Conservation (phyloP, 1,140 invertebrate genomes). For the Aleiodes sp. region DNA sequence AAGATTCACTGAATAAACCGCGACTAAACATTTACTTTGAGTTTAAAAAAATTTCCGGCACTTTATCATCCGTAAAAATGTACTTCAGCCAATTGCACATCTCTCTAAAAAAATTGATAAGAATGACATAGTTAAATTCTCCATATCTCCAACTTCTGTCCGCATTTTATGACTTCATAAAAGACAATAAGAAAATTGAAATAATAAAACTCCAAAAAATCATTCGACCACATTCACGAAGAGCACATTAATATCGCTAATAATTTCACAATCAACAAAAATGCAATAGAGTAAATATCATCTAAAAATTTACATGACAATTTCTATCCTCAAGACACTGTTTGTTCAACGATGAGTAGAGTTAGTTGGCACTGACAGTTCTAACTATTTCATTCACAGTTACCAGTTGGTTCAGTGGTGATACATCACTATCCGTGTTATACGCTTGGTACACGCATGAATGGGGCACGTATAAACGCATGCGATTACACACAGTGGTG, state of each 20-base stretch:
- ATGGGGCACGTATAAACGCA: slow-evolving; percentile 28
- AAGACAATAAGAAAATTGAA: no score
- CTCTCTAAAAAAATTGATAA: background rate
- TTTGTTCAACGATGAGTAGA: slow-evolving; percentile 47
- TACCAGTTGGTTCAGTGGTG: slow-evolving; percentile 27
- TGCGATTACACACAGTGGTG: slow-evolving; percentile 21
- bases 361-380: slow-evolving; percentile 61
- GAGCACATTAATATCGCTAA: background rate
- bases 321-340: slow-evolving; percentile 30
- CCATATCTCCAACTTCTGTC: background rate
- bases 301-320: background rate
- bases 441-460: slow-evolving; percentile 32
- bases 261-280: no score
- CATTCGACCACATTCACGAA: background rate
- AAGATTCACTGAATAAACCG: no score
- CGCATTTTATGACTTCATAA: slow-evolving; percentile 18
- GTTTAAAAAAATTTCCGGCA: background rate
- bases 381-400: slow-evolving; percentile 59
- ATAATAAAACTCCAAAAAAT: background rate
- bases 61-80: background rate
- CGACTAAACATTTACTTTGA: no score
- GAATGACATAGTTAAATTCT: background rate
- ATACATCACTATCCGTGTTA: slow-evolving; percentile 21
- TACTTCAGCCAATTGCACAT: background rate
- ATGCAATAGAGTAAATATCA: background rate